These are phyloP conservation scores for Perca fluviatilis DNA, from an alignment of 2,113 vertebrate species.

Conservation along the genomic window DNA sequence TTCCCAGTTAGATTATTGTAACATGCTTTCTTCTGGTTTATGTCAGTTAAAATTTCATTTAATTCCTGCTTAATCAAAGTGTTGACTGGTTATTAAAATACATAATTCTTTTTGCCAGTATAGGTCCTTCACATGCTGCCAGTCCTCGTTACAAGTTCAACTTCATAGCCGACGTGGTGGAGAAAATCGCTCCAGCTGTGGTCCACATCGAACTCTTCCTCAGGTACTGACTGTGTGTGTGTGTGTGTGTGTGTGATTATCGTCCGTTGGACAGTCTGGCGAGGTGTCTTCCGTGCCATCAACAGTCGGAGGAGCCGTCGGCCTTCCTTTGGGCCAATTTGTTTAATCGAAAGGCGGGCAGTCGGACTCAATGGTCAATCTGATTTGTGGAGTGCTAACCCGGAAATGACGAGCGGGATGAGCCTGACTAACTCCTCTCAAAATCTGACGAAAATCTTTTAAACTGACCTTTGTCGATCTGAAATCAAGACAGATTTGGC, in stretches of 20 bases:
- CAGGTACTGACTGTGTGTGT: slow-evolving; percentile 82
- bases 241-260: neutral
- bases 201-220: slow-evolving; percentile 97
- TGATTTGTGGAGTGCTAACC: no score
- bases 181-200: slow-evolving; percentile 96
- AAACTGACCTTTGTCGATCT: no score
- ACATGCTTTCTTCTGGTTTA: neutral
- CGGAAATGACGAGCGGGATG: no score
- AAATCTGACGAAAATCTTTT: no score
- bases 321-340: no score
- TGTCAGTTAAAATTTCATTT: neutral
- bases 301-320: no score
- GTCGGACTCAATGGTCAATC: no score
- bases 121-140: slow-evolving; percentile 89
- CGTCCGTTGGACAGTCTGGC: no score
- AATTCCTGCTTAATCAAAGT: neutral
- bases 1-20: neutral
- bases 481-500: no score
- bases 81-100: slow-evolving; percentile 72
- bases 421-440: no score
- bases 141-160: slow-evolving; percentile 97
- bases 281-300: no score
- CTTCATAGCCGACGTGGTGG: slow-evolving; percentile 98
- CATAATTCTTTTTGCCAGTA: slow-evolving; percentile 88
- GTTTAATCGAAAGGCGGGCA: no score